These are phyloP conservation scores for Telmatherina bonti DNA, from an alignment of 2,797 vertebrate genomes.

Conservation along the genomic window DNA sequence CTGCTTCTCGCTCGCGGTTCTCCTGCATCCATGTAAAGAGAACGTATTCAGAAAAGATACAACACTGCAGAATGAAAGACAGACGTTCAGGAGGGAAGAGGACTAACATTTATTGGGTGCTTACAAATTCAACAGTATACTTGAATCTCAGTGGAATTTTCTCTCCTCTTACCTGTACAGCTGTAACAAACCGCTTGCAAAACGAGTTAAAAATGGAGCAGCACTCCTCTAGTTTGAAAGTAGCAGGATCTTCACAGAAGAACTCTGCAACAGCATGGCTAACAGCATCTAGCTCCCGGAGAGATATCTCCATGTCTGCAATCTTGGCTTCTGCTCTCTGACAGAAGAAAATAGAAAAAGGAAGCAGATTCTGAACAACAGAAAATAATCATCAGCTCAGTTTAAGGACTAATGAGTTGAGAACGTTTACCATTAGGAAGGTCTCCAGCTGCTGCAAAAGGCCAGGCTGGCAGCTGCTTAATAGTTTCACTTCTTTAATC, in stretches of 20 bases:
- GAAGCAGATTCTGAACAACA: background rate
- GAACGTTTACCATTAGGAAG: slow-evolving; percentile 76
- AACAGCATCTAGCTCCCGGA: slow-evolving; percentile 67
- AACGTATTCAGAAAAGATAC: background rate
- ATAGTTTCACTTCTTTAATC: slow-evolving; percentile 73
- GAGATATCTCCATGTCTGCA: slow-evolving; percentile 55
- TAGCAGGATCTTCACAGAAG: slow-evolving; percentile 85
- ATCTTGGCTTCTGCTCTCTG: slow-evolving; percentile 81
- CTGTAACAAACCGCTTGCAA: slow-evolving; percentile 82
- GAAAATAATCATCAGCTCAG: background rate
- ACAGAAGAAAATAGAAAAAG: background rate
- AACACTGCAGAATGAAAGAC: background rate
- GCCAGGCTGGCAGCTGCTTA: slow-evolving; percentile 66
- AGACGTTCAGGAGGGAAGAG: background rate
- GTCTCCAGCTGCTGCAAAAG: slow-evolving; percentile 78
- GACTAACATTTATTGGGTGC: background rate
- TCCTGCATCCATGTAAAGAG: slow-evolving; percentile 64
- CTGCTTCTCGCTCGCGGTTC: slow-evolving; percentile 75
- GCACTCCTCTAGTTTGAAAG: slow-evolving; percentile 85
- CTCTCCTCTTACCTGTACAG: slow-evolving; percentile 76
- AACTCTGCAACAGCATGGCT: slow-evolving; percentile 79
- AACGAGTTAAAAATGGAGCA: slow-evolving; percentile 86
- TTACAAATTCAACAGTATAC: too few relatives aligned
- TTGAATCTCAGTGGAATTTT: background rate
- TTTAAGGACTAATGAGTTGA: background rate